These are phyloP conservation scores for Sarcophaga variegata DNA, from an alignment of 2,888 invertebrate genomes.

Conservation along the genomic window DNA sequence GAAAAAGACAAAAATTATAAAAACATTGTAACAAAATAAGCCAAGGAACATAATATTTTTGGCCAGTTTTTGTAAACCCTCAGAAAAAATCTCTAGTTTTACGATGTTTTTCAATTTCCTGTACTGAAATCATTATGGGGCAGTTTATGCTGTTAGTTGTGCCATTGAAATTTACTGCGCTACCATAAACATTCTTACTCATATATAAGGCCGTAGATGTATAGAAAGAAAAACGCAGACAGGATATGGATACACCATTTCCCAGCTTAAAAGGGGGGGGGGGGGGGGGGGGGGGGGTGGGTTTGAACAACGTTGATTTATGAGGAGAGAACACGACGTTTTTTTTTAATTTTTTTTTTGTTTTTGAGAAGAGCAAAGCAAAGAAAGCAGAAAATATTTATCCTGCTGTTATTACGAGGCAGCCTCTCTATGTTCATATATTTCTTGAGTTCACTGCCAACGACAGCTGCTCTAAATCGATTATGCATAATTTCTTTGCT, in stretches of 20 bases:
- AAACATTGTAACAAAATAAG: no score
- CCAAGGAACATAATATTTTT: not conserved
- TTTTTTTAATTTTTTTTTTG: no score
- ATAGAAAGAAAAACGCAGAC: not conserved
- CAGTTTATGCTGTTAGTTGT: conserved; percentile 41
- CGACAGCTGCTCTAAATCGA: conserved; percentile 69
- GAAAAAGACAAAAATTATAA: no score
- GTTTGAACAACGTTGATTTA: conserved; percentile 45
- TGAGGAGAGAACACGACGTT: not conserved
- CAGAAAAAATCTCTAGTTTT: not conserved
- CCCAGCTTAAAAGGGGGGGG: not conserved
- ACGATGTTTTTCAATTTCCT: conserved; percentile 16
- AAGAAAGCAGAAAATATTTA: conserved; percentile 20
- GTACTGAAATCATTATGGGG: conserved; percentile 38
- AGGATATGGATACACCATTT: not conserved
- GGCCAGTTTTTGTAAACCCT: not conserved
- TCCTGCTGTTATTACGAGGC: conserved; percentile 50
- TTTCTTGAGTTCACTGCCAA: conserved; percentile 65
- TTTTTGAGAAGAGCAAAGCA: not conserved
- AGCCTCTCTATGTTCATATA: conserved; percentile 30
- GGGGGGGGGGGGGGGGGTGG: no score
- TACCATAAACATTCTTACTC: not conserved
- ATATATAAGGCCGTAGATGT: not conserved
- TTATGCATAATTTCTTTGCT: conserved; percentile 65
- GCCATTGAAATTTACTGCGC: conserved; percentile 46